A percentile compares a stretch with the other conserved stretches of the same genome.
Evolutionary conservation across 2,797 vertebrate species (phyloP).

Genomic region (Pangasius krempfi): DNA sequence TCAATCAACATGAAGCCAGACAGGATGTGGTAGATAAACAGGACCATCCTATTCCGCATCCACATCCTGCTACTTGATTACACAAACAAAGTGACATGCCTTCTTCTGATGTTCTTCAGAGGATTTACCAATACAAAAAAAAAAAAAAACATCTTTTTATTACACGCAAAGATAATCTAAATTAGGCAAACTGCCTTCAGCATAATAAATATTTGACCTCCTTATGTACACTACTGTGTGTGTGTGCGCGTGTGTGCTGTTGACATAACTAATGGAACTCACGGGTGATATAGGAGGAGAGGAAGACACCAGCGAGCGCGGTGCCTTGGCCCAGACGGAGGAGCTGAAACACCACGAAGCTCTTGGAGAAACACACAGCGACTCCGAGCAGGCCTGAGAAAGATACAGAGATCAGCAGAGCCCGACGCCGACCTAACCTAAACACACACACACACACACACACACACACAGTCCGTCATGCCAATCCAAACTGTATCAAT

Average conservation of each 20-base stretch:
- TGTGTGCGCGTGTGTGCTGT: not conserved
- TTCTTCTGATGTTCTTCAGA: not conserved
- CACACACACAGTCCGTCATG: no score
- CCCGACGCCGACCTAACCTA: constrained; percentile 82
- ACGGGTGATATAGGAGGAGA: constrained; percentile 84
- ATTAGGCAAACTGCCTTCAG: not conserved
- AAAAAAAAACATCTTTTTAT: not conserved
- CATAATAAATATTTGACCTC: not conserved
- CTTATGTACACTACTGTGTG: not conserved
- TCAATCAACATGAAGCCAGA: not conserved
- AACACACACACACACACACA: constrained; percentile 16
- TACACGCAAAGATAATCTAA: not conserved
- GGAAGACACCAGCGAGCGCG: constrained; percentile 78
- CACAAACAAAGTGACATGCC: not conserved
- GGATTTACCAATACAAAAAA: not conserved
- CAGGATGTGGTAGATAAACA: constrained; percentile 33
- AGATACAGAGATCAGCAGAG: constrained; percentile 76
- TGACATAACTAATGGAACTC: constrained; percentile 57
- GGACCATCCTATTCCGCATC: not conserved
- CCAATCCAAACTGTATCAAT: no score
- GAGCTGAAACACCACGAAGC: constrained; percentile 73
- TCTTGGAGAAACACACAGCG: constrained; percentile 74
- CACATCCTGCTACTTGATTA: constrained; percentile 1
- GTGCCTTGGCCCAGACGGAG: constrained; percentile 78
- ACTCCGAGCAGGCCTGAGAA: constrained; percentile 78